Evolutionary conservation across 2,797 vertebrate species (phyloP).

Genomic region (Pangasius macronema): DNA sequence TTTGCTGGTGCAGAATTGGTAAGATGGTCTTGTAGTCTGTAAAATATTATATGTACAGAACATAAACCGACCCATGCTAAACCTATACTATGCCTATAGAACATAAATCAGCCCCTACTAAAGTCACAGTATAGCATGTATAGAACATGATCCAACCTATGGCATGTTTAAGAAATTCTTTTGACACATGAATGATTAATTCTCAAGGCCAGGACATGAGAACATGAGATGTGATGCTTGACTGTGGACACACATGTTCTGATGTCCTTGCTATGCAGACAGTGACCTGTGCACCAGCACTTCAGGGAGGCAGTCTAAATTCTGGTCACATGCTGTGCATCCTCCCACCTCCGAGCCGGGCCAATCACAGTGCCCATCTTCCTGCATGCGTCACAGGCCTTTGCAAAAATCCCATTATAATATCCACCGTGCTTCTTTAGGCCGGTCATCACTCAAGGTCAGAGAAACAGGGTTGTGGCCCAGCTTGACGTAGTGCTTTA

Average conservation of each 20-base stretch:
- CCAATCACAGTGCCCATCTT: slow-evolving; percentile 63
- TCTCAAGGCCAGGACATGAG: neutral
- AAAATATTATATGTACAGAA: neutral
- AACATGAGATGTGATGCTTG: neutral
- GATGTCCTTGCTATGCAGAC: slow-evolving; percentile 47
- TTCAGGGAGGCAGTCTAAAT: slow-evolving; percentile 63
- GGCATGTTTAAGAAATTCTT: neutral
- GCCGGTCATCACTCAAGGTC: slow-evolving; percentile 56
- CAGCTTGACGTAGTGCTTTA: slow-evolving; percentile 53
- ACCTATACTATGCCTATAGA: neutral
- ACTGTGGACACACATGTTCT: slow-evolving; percentile 26
- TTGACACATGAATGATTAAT: neutral
- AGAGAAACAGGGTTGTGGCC: slow-evolving; percentile 38
- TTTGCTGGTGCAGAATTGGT: neutral
- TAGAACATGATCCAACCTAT: neutral
- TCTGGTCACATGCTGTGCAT: slow-evolving; percentile 63
- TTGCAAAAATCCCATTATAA: slow-evolving; percentile 47
- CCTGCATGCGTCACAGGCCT: slow-evolving; percentile 37
- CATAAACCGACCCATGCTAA: neutral
- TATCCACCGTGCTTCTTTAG: slow-evolving; percentile 46
- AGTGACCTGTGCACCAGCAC: slow-evolving; percentile 42
- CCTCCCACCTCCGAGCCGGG: slow-evolving; percentile 60
- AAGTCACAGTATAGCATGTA: neutral
- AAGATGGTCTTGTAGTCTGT: neutral
- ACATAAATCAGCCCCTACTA: neutral